Conservation (phyloP, 2,113 vertebrate genomes). For the Suricata suricatta region DNA sequence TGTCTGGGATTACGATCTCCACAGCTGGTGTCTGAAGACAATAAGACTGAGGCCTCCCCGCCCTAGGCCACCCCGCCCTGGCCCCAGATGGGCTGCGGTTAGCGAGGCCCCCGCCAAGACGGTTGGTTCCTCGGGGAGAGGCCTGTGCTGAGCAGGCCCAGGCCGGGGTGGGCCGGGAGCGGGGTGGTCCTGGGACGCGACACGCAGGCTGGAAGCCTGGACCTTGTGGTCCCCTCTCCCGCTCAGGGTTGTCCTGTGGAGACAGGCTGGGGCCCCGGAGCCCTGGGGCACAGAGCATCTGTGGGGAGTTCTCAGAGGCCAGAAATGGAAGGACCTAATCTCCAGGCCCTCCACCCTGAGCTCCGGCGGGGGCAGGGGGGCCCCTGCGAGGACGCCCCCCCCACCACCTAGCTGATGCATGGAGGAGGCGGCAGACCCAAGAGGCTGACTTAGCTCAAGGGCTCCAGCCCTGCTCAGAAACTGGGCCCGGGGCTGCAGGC, state of each 20-base stretch:
- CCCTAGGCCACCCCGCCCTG: constrained; percentile 69
- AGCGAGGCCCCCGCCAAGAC: constrained; percentile 64
- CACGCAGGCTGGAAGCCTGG: background rate
- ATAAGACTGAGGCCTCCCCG: constrained; percentile 62
- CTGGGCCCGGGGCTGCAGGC: background rate
- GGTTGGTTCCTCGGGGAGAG: constrained; percentile 64
- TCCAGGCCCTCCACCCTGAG: background rate
- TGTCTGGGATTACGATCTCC: constrained; percentile 69
- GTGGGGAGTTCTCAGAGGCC: background rate
- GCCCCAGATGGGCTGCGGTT: constrained; percentile 81
- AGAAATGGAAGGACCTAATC: background rate
- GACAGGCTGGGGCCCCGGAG: background rate
- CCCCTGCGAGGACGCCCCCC: background rate
- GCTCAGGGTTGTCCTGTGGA: background rate
- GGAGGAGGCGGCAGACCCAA: background rate
- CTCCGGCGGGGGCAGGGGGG: background rate
- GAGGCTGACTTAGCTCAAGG: background rate
- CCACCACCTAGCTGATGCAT: background rate
- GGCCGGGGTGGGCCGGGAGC: constrained; percentile 45
- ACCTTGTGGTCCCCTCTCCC: background rate
- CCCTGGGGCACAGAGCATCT: background rate
- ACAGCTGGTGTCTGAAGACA: constrained; percentile 64
- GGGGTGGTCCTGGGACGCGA: constrained; percentile 60
- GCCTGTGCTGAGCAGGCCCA: constrained; percentile 50
- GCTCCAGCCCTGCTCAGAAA: background rate